Percentiles rank a stretch among this genome's conserved stretches.
These are phyloP conservation scores for Pseudorectes ferrugineus DNA, from an alignment of 2,113 vertebrate species.

Conservation along the genomic window DNA sequence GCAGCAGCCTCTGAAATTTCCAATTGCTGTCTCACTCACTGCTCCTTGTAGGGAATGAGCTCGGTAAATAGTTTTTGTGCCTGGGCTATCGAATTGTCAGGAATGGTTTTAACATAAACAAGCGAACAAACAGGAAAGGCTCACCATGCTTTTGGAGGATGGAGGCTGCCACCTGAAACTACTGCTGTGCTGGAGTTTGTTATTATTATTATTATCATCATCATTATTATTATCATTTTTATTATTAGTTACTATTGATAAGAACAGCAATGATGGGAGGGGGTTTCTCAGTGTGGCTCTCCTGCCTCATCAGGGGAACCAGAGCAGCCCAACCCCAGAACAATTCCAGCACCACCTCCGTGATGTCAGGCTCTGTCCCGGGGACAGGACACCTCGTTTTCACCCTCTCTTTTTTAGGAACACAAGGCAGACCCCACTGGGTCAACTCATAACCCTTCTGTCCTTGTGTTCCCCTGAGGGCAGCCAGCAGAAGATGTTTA, in stretches of 20 bases:
- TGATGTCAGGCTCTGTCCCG: not conserved
- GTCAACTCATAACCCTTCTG: not conserved
- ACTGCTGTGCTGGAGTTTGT: not conserved
- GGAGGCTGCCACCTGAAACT: not conserved
- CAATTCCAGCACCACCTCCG: not conserved
- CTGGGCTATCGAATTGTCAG: conserved; percentile 1
- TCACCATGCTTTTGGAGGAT: not conserved
- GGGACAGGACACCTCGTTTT: not conserved
- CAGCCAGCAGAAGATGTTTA: not conserved
- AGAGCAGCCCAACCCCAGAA: not conserved
- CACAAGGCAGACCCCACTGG: not conserved
- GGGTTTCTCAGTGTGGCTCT: not conserved
- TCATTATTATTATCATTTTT: not conserved
- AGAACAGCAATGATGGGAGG: not conserved
- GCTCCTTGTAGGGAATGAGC: not conserved
- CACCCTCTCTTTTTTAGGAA: not conserved
- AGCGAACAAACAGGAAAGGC: not conserved
- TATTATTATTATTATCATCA: not conserved
- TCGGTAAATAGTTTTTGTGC: not conserved
- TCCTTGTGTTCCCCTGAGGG: not conserved
- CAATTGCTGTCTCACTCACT: not conserved
- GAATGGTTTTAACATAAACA: not conserved
- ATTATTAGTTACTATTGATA: not conserved
- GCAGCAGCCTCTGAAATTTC: not conserved
- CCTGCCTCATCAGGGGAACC: not conserved